Evolutionary conservation across 2,797 vertebrate genomes (phyloP), one percentile per base, ranked within the genome.

Genomic region (Eleutherodactylus coqui): DNA sequence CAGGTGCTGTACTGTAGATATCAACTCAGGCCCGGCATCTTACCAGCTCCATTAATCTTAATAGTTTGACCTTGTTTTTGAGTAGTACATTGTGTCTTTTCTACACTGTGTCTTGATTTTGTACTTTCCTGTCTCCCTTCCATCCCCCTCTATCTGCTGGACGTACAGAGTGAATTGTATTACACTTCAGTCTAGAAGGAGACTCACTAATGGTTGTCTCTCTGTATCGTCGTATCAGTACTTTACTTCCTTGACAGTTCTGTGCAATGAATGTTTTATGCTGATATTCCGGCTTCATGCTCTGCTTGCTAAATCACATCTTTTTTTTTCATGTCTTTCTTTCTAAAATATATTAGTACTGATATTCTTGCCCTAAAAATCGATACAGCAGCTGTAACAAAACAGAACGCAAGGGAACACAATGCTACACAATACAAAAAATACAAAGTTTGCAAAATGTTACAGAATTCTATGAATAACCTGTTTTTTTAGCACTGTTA

Each of bases 181-280:
- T 84, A 67, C 62, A 67, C 41, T 67, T 77, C 60, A 51, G 53
- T 81, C 77, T 21, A 19, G 64, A 49, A 38, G 72, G 62, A 45
- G 79, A 76, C 47, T 82, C 47, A 36, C 79, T 86, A 86, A 82
- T 77, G 72, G 58, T 77, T 53, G 72, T 77, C 75, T 81, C 41
- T 64, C 85, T 86, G 67, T 55, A 69, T 41, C 43, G 85, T 55
- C 70, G 38, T 67, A 82, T 82, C 73, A 82, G 72, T 49, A 55
- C 72, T 60, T 70, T 82, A 43, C 79, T 27, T 58, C 47, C 53
- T 51, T 82, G 72, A 75, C 79, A 77, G 47, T 76, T 77, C 73
- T 76, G 32, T 36, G 73, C 72, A 53, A 69, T 86, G 55, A 86
- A 77, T 86, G 72, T 86, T 86, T 82, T 77, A 86, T 86, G 73